Evolutionary conservation across 2,113 vertebrate genomes (phyloP).

Genomic region (Albula glossodonta): DNA sequence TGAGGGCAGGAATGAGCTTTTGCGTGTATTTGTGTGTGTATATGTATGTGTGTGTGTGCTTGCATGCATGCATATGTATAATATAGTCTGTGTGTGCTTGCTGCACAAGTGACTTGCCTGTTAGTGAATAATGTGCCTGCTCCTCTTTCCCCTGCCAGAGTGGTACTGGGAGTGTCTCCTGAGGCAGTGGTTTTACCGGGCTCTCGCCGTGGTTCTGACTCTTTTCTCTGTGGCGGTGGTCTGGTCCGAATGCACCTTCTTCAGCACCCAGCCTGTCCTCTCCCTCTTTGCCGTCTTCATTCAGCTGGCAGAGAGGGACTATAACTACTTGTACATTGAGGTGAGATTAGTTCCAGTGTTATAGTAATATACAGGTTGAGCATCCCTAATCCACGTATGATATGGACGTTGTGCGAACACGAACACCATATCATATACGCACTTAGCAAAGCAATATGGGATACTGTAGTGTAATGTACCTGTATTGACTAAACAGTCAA

Average conservation of each 20-base stretch:
- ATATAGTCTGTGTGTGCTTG: background rate
- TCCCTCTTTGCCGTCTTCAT: slow-evolving; percentile 96
- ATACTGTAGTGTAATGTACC: too few species aligned
- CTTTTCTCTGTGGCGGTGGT: slow-evolving; percentile 90
- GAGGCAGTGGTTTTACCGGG: slow-evolving; percentile 85
- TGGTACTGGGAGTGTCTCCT: slow-evolving; percentile 98
- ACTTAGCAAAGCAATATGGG: too few species aligned
- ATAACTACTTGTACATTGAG: slow-evolving; percentile 98
- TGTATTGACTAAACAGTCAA: too few species aligned
- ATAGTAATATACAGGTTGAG: too few species aligned
- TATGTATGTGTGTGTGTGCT: background rate
- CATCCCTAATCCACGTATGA: too few species aligned
- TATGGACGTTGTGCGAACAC: too few species aligned
- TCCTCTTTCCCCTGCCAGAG: slow-evolving; percentile 65
- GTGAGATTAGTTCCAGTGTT: slow-evolving; percentile 61
- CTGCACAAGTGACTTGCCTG: background rate
- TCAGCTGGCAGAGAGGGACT: slow-evolving; percentile 89
- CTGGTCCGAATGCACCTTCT: slow-evolving; percentile 98
- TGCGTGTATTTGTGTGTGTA: background rate
- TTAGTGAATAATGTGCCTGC: background rate
- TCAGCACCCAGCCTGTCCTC: slow-evolving; percentile 91
- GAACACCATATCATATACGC: too few species aligned
- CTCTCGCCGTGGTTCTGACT: slow-evolving; percentile 81
- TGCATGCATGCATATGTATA: background rate
- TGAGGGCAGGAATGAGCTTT: too few species aligned